Evolutionary conservation across 2,888 invertebrate species (phyloP), one percentile per base, ranked within the genome.

Genomic region (Drosophila paucipuncta): DNA sequence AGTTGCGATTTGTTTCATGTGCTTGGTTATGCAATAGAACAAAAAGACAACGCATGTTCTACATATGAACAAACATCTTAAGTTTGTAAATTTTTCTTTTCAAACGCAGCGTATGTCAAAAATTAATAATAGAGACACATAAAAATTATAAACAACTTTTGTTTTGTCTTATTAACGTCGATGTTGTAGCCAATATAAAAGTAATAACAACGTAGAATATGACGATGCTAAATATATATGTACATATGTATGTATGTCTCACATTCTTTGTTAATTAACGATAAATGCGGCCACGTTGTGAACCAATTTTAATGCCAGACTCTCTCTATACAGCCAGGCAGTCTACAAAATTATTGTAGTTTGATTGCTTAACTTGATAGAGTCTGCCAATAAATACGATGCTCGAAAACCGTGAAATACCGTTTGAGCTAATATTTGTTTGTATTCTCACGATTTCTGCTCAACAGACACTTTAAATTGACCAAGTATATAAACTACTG

Each of bases 401-500:
- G 41, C n/a, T 37, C 33, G 18, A 47, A 33, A 10, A 13, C n/a
- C 37, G n/a, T 5, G 22, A 49, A 62, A 54, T 39, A 58, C 59
- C 73, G 67, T 78, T 39, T 72, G 78, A 25, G 47, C 57, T 54
- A 83, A 88, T 80, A 85, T 83, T 85, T 68, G 50, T 37, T 41
- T 47, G 4, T 22, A 11, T 31, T 52, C 7, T 63, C 71, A 47
- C 62, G 54, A 72, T 53, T 50, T 54, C 37, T 54, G 52, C 30
- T 58, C 30, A 57, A 41, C 11, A 54, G 6, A 52, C 13, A 58
- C 37, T 37, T 49, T 69, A 22, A 69, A 55, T 52, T 58, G 43
- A 25, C 30, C 41, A 53, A 58, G 54, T 37, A 55, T n/a, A 11
- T 47, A 13, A 22, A 5, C n/a, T 6, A 22, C 7, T n/a, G 28